Percentiles rank a stretch among this genome's conserved stretches.
These are phyloP conservation scores for Cephus pulcher DNA, from an alignment of 2,888 invertebrate species.

Conservation along the genomic window DNA sequence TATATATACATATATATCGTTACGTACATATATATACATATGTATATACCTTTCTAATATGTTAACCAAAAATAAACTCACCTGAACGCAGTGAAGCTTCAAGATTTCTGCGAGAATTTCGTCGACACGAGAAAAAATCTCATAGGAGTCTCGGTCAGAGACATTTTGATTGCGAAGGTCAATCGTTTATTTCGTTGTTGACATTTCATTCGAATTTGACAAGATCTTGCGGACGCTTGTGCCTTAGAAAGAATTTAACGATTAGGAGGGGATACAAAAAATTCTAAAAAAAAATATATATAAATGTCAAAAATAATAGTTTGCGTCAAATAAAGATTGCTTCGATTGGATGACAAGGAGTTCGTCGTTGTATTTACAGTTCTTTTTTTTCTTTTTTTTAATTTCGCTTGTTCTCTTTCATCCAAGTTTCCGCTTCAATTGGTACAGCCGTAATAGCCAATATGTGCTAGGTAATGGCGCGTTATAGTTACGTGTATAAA, in stretches of 20 bases:
- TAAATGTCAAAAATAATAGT: not conserved
- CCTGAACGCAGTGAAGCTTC: not conserved
- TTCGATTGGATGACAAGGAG: not conserved
- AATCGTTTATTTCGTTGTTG: not conserved
- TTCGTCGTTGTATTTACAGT: not conserved
- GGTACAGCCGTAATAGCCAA: not conserved
- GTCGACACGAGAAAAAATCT: not conserved
- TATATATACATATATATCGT: too few relatives aligned
- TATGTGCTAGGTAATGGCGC: not conserved
- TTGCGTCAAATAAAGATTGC: not conserved
- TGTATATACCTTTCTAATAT: not conserved
- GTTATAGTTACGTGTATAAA: not conserved
- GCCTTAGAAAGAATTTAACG: not conserved
- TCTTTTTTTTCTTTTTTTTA: not conserved
- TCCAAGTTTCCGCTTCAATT: not conserved
- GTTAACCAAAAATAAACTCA: not conserved
- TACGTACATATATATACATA: not conserved
- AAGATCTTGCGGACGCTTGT: not conserved
- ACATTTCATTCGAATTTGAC: not conserved
- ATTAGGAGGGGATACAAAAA: not conserved
- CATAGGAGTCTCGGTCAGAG: not conserved
- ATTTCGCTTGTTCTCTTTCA: not conserved
- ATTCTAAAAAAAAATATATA: not conserved
- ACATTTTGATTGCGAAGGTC: not conserved
- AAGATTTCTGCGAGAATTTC: not conserved